These are phyloP conservation scores for Artemia sinica DNA, from an alignment of 2,888 invertebrate species.

Conservation along the genomic window DNA sequence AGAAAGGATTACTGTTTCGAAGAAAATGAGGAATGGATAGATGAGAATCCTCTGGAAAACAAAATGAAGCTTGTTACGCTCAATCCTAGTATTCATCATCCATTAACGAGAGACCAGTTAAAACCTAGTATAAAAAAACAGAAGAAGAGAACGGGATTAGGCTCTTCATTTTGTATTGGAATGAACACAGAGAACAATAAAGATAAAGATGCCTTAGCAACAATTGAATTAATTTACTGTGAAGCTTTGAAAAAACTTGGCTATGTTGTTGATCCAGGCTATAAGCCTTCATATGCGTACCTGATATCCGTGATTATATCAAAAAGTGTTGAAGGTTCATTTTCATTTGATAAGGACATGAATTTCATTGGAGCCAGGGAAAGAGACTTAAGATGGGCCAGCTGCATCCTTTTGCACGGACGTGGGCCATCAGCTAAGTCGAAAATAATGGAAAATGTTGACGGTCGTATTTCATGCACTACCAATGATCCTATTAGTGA, in stretches of 20 bases:
- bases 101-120: background rate
- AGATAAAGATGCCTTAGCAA: background rate
- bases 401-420: conserved; percentile 9
- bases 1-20: background rate
- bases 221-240: background rate
- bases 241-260: background rate
- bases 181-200: conserved; percentile 13
- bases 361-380: background rate
- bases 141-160: background rate
- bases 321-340: background rate
- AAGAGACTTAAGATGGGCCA: conserved; percentile 9
- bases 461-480: background rate
- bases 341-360: conserved; percentile 4
- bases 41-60: background rate
- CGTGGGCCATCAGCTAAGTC: background rate
- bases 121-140: background rate
- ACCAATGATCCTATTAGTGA: background rate
- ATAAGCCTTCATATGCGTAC: background rate
- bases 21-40: background rate
- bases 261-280: background rate
- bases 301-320: background rate
- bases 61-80: background rate
- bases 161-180: conserved; percentile 9
- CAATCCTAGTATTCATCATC: background rate
- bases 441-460: conserved; percentile 7